Evolutionary conservation across 2,113 vertebrate genomes (phyloP).

Genomic region (Silurus meridionalis): DNA sequence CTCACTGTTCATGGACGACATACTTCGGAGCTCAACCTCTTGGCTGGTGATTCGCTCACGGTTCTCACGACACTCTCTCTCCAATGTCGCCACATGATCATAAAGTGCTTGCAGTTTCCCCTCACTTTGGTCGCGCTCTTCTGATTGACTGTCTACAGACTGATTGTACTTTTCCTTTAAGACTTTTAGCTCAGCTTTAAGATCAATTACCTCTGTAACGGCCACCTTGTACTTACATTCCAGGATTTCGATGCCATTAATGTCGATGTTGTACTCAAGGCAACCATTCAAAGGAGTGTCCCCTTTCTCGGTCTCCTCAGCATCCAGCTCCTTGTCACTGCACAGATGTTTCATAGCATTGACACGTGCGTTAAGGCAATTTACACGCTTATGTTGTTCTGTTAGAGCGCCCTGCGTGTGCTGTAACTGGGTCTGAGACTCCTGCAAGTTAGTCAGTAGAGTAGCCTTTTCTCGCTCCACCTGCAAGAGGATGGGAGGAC

Average conservation of each 20-base stretch:
- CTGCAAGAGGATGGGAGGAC: conserved; percentile 65
- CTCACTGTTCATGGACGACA: conserved; percentile 79
- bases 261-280: conserved; percentile 82
- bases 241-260: conserved; percentile 88
- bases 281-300: conserved; percentile 67
- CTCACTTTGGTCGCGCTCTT: conserved; percentile 82
- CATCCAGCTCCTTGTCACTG: conserved; percentile 82
- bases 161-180: conserved; percentile 95
- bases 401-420: conserved; percentile 93
- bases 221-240: conserved; percentile 97
- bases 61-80: conserved; percentile 81
- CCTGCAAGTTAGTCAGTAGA: conserved; percentile 88
- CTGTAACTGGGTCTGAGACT: conserved; percentile 92
- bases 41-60: conserved; percentile 80
- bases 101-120: conserved; percentile 77
- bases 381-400: conserved; percentile 86
- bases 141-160: conserved; percentile 84
- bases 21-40: conserved; percentile 85
- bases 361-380: conserved; percentile 85
- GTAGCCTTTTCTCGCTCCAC: conserved; percentile 92
- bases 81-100: conserved; percentile 82
- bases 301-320: conserved; percentile 81
- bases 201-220: conserved; percentile 93
- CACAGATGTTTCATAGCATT: conserved; percentile 82
- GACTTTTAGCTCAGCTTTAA: conserved; percentile 95